Evolutionary conservation across 1,140 invertebrate species (phyloP).

Genomic region (Rhopalosiphum maidis): DNA sequence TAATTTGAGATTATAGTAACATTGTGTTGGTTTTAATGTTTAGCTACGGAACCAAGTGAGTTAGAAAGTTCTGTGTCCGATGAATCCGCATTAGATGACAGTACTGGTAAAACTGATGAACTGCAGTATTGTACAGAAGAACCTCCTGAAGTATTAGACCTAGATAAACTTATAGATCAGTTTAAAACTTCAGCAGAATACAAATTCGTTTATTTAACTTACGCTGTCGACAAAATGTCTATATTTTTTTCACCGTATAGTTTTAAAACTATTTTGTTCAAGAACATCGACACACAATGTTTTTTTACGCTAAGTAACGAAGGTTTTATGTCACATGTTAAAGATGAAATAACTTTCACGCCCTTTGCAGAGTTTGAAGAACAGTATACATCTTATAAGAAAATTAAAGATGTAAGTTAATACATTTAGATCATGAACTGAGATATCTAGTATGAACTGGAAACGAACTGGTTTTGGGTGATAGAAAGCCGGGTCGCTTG

Average conservation of each 20-base stretch:
- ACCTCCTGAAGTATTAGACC: neutral
- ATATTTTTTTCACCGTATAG: conserved; percentile 39
- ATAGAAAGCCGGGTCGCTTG: too few relatives aligned
- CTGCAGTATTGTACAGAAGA: neutral
- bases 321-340: conserved; percentile 37
- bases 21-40: neutral
- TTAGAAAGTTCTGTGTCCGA: neutral
- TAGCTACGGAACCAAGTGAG: neutral
- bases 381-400: conserved; percentile 4
- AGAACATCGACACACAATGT: neutral
- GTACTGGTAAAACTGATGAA: neutral
- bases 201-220: conserved; percentile 42
- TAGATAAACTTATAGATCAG: neutral
- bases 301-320: conserved; percentile 45
- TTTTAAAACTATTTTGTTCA: neutral
- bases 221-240: conserved; percentile 15
- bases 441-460: too few relatives aligned
- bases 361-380: neutral
- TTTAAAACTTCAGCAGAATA: conserved; percentile 27
- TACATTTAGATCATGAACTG: neutral
- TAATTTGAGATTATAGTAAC: neutral
- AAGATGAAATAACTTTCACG: conserved; percentile 36
- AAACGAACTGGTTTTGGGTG: too few relatives aligned
- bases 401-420: neutral
- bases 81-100: neutral